phyloP scores from a whole-genome alignment of 1,140 invertebrate genomes.

The Thalassaphorura encarpata region DNA sequence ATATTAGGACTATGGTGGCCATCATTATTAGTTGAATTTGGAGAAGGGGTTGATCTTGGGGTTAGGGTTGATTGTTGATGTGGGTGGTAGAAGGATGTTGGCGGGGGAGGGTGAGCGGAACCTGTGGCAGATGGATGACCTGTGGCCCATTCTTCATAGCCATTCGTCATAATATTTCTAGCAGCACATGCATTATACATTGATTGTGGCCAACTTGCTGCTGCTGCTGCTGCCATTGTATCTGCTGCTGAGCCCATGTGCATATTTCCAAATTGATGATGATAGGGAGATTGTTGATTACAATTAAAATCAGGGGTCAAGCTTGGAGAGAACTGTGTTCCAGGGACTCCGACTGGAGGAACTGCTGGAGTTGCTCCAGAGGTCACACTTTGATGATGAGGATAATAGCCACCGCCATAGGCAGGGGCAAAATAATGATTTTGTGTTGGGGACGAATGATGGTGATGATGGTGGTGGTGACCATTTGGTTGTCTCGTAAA shows the following conservation, averaged over 20 bases:
- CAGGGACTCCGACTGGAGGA: not conserved
- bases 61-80: conserved; percentile 28
- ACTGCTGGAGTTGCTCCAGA: not conserved
- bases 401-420: conserved; percentile 18
- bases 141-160: conserved; percentile 29
- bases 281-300: not conserved
- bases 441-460: conserved; percentile 26
- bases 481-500: conserved; percentile 24
- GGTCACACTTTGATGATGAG: conserved; percentile 22
- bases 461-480: conserved; percentile 24
- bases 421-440: conserved; percentile 28
- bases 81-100: conserved; percentile 1
- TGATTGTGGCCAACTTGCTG: not conserved
- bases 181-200: conserved; percentile 26
- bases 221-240: not conserved
- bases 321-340: not conserved
- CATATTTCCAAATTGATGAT: not conserved
- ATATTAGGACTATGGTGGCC: conserved; percentile 22
- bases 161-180: conserved; percentile 7
- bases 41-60: conserved; percentile 28
- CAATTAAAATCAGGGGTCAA: not conserved
- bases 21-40: conserved; percentile 19
- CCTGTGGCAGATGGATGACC: conserved; percentile 5
- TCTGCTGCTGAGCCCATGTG: not conserved
- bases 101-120: conserved; percentile 7